Conservation (phyloP, 2,113 vertebrate species). For the Crypturellus undulatus region DNA sequence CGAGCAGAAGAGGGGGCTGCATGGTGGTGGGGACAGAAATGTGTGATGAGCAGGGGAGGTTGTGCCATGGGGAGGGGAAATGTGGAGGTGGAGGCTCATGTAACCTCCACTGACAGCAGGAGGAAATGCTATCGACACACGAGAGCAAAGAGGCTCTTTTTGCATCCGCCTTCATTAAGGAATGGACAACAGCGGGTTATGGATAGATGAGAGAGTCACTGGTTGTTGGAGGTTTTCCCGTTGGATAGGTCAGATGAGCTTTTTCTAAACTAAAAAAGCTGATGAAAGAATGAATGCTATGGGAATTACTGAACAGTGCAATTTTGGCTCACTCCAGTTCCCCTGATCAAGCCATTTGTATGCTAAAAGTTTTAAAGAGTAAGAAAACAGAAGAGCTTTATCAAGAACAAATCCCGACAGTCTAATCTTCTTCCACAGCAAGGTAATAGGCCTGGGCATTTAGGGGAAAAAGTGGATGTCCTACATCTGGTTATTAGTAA, state of each 20-base stretch:
- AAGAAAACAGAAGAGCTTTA: not conserved
- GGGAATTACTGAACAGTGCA: not conserved
- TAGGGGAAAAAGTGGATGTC: not conserved
- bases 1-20: fast-evolving
- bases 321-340: not conserved
- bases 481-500: not conserved
- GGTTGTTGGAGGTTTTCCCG: not conserved
- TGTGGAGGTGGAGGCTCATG: fast-evolving
- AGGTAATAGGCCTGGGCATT: not conserved
- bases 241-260: not conserved
- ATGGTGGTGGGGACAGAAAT: not conserved
- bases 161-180: not conserved
- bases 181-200: not conserved
- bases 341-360: not conserved
- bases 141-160: not conserved
- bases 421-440: not conserved
- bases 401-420: not conserved
- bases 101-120: not conserved
- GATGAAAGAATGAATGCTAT: not conserved
- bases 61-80: fast-evolving
- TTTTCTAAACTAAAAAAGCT: not conserved
- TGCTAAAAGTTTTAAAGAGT: not conserved
- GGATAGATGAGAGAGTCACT: not conserved
- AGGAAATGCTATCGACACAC: not conserved
- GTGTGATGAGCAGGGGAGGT: not conserved